phyloP scores from a whole-genome alignment of 2,888 invertebrate species.

The Minunthozetes semirufus region DNA sequence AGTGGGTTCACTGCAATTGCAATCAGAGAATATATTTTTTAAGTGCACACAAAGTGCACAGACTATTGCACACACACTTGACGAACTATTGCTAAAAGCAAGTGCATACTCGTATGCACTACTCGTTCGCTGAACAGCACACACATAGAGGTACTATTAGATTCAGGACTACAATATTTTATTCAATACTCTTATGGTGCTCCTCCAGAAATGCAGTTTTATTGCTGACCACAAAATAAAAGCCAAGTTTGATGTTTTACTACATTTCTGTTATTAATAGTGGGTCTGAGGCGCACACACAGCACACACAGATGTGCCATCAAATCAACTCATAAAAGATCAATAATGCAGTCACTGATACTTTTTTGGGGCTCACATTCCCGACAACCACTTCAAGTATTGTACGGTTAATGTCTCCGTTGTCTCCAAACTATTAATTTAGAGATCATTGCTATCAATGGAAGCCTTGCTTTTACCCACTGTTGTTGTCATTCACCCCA shows the following conservation, averaged over 20 bases:
- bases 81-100: conserved; percentile 27
- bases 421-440: neutral
- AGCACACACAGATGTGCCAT: conserved; percentile 21
- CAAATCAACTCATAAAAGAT: conserved; percentile 27
- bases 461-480: neutral
- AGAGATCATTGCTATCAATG: too few relatives aligned
- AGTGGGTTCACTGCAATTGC: neutral
- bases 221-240: conserved; percentile 29
- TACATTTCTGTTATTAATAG: conserved; percentile 13
- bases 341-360: conserved; percentile 16
- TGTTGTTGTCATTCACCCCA: conserved; percentile 15
- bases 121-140: neutral
- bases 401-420: neutral
- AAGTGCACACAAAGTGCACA: neutral
- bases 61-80: neutral
- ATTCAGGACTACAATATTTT: neutral
- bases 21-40: conserved; percentile 13
- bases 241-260: conserved; percentile 13
- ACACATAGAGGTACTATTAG: neutral
- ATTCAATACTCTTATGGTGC: neutral
- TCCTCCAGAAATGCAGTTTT: conserved; percentile 6
- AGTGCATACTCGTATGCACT: conserved; percentile 25
- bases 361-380: conserved; percentile 1
- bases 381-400: neutral
- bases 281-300: neutral